Percentiles rank a stretch among this genome's conserved stretches.
Evolutionary conservation across 1,140 invertebrate genomes (phyloP).

Genomic region (Zaprionus tsacasi): DNA sequence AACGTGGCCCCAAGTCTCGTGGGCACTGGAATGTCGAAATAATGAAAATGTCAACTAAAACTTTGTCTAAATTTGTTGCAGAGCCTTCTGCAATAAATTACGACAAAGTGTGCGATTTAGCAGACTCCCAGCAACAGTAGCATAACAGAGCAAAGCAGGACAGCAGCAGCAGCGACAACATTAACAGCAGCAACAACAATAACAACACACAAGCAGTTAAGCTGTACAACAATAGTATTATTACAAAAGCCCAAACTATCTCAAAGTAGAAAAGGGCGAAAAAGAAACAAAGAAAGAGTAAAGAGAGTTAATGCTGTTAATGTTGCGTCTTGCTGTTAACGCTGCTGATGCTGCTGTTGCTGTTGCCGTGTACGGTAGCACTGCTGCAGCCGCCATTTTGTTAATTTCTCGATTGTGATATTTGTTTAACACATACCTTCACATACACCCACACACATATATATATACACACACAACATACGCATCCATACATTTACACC

Average conservation of each 20-base stretch:
- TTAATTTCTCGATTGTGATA: slow-evolving; percentile 83
- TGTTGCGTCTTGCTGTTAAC: slow-evolving; percentile 32
- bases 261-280: neutral
- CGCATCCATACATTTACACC: slow-evolving; percentile 29
- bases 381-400: slow-evolving; percentile 77
- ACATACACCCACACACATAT: slow-evolving; percentile 42
- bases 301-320: neutral
- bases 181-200: slow-evolving; percentile 6
- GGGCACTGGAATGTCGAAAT: slow-evolving; percentile 49
- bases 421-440: slow-evolving; percentile 76
- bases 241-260: slow-evolving; percentile 13
- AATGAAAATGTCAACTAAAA: slow-evolving; percentile 63
- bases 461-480: slow-evolving; percentile 24
- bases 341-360: slow-evolving; percentile 38
- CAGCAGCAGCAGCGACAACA: slow-evolving; percentile 6
- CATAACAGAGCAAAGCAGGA: neutral
- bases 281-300: neutral
- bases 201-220: slow-evolving; percentile 18
- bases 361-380: slow-evolving; percentile 15
- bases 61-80: slow-evolving; percentile 51
- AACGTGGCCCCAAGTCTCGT: slow-evolving; percentile 29
- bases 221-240: slow-evolving; percentile 26
- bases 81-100: slow-evolving; percentile 11
- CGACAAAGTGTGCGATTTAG: slow-evolving; percentile 26
- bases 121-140: slow-evolving; percentile 8